Evolutionary conservation across 2,888 invertebrate species (phyloP).

Genomic region (Smittia aterrima): DNA sequence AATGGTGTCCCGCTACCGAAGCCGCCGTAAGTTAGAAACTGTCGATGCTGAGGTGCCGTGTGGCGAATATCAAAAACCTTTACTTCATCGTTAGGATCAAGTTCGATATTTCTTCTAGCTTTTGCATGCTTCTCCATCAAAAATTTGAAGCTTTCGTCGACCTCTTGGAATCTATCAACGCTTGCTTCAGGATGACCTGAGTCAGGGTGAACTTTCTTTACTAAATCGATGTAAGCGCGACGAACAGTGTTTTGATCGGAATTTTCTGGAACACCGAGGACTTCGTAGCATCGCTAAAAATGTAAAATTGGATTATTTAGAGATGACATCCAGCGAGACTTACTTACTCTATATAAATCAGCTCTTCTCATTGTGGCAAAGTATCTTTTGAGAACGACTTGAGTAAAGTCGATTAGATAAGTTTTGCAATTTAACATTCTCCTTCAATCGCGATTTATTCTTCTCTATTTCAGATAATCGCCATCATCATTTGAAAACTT

Average conservation of each 20-base stretch:
- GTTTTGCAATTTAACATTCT: no score
- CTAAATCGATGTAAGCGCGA: conserved; percentile 69
- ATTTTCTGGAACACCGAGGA: conserved; percentile 64
- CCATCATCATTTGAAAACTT: no score
- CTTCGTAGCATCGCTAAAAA: conserved; percentile 65
- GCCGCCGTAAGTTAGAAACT: conserved; percentile 77
- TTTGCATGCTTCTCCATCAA: conserved; percentile 67
- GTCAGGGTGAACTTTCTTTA: conserved; percentile 83
- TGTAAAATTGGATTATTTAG: conserved; percentile 7
- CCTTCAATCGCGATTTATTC: no score
- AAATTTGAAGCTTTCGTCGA: conserved; percentile 73
- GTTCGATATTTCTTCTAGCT: conserved; percentile 58
- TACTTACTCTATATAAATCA: conserved; percentile 17
- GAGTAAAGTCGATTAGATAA: no score
- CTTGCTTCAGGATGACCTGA: conserved; percentile 70
- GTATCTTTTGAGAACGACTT: no score
- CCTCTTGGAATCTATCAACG: conserved; percentile 69
- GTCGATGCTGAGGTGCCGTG: conserved; percentile 84
- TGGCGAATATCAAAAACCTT: conserved; percentile 71
- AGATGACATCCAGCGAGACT: not conserved
- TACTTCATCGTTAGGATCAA: conserved; percentile 53
- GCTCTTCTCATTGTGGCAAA: not conserved
- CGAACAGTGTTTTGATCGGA: conserved; percentile 72
- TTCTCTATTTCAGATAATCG: no score
- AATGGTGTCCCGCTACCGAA: conserved; percentile 75